Evolutionary conservation across 2,113 vertebrate genomes (phyloP).

Genomic region (Leucoraja erinaceus): DNA sequence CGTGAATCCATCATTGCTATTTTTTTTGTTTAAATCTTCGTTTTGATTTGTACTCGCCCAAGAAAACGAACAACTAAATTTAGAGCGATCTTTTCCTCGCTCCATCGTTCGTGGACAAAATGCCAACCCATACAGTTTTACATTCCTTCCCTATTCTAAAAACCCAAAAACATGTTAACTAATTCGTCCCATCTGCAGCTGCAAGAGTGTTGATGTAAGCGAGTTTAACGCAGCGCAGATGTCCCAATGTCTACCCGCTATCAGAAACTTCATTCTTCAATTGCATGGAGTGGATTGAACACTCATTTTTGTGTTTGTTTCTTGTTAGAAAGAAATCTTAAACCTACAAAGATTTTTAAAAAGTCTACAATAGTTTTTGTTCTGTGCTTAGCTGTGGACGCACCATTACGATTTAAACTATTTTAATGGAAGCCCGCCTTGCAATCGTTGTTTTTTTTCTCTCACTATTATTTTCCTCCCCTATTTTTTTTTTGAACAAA

Average conservation of each 20-base stretch:
- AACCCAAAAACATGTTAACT: constrained; percentile 32
- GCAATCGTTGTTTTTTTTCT: not conserved
- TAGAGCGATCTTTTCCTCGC: not conserved
- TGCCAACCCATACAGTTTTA: not conserved
- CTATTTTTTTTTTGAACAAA: not conserved
- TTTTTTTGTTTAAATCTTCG: not conserved
- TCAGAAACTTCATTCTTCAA: not conserved
- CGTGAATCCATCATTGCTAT: not conserved
- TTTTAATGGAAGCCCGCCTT: not conserved
- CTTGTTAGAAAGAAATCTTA: not conserved
- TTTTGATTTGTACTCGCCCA: not conserved
- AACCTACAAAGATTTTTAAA: not conserved
- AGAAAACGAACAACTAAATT: not conserved
- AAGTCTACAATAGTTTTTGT: not conserved
- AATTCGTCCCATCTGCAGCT: constrained; percentile 31
- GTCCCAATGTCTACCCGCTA: not conserved
- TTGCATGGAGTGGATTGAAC: not conserved
- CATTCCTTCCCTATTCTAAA: not conserved
- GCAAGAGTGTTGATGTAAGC: constrained; percentile 34
- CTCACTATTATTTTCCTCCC: too few species aligned
- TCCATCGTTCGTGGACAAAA: not conserved
- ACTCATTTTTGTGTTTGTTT: not conserved
- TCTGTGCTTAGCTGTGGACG: not conserved
- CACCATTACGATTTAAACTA: not conserved
- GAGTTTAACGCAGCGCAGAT: constrained; percentile 21